Evolutionary conservation across 2,888 invertebrate genomes (phyloP), one percentile per base, ranked within the genome.

Genomic region (Hanleya hanleyi): DNA sequence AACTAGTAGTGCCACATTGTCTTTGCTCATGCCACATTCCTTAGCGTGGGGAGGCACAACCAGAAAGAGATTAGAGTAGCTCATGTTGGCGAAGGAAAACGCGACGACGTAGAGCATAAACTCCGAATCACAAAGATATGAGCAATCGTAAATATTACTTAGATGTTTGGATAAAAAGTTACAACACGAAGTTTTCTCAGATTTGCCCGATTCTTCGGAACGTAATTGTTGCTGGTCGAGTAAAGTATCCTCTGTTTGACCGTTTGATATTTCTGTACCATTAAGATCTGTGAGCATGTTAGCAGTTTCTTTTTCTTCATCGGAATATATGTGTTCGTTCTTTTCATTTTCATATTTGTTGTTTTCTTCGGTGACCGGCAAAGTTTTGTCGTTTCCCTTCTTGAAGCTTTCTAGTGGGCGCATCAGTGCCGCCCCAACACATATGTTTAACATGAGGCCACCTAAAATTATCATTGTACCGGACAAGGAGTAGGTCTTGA

Each of bases 81-180:
- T 37, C 37, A 64, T 35, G 38, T 35, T 37, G 2, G 64, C 64
- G 3, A 33, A 64, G n/a, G 64, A 18, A 33, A 64, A 64, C 15
- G 64, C 18, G 3, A 35, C 3, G 4, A 18, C 37, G 38, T 33
- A 64, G 15, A 64, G 18, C 37, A 35, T 15, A 37, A 64, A 64
- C 3, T 36, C 38, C 1, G 64, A 37, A 26, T 64, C 36, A n/a
- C 37, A 64, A 4, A 64, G 36, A 37, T 37, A 64, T 2, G 64
- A 36, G 36, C 36, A 64, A 64, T 64, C 64, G 29, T 29, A 57
- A 7, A 57, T 57, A 57, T 57, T n/a, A n/a, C n/a, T n/a, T n/a
- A n/a, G n/a, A n/a, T n/a, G n/a, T n/a, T n/a, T n/a, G n/a, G n/a
- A n/a, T n/a, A n/a, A n/a, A n/a, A n/a, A n/a, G n/a, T n/a, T n/a